These are phyloP conservation scores for Eudemis profundana DNA, from an alignment of 2,888 invertebrate genomes.

Conservation along the genomic window DNA sequence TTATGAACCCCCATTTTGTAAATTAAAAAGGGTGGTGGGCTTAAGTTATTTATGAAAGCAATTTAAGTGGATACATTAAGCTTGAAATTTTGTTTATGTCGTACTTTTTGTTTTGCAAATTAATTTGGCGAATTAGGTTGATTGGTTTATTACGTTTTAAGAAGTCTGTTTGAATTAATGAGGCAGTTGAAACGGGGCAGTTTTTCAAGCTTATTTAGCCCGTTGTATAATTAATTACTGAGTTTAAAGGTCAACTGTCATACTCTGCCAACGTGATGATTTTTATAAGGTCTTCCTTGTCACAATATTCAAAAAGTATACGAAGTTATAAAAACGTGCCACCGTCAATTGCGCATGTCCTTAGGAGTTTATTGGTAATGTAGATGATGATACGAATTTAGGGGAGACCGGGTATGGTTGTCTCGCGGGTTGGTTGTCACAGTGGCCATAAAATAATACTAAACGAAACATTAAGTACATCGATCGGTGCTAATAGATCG, in stretches of 20 bases:
- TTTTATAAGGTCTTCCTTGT: background rate
- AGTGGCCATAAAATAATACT: too few species aligned
- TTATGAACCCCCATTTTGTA: conserved; percentile 44
- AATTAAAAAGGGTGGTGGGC: conserved; percentile 45
- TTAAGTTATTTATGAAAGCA: conserved; percentile 43
- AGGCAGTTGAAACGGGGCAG: conserved; percentile 22
- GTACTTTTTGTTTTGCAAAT: conserved; percentile 41
- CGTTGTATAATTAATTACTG: conserved; percentile 5
- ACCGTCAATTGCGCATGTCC: too few species aligned
- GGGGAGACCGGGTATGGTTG: too few species aligned
- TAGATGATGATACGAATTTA: too few species aligned
- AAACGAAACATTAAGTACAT: too few species aligned
- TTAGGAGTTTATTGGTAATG: too few species aligned
- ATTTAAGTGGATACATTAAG: conserved; percentile 42
- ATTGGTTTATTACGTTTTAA: conserved; percentile 29
- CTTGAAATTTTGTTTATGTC: conserved; percentile 43
- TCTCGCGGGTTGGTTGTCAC: too few species aligned
- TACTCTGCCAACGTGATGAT: background rate
- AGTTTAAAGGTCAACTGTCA: conserved; percentile 6
- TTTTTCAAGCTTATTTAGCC: conserved; percentile 13
- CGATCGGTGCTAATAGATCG: too few species aligned
- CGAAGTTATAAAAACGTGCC: too few species aligned
- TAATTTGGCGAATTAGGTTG: conserved; percentile 40
- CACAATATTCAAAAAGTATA: too few species aligned
- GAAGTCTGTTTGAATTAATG: conserved; percentile 27